Evolutionary conservation across 1,140 invertebrate species (phyloP).

Genomic region (Sesamia nonagrioides): DNA sequence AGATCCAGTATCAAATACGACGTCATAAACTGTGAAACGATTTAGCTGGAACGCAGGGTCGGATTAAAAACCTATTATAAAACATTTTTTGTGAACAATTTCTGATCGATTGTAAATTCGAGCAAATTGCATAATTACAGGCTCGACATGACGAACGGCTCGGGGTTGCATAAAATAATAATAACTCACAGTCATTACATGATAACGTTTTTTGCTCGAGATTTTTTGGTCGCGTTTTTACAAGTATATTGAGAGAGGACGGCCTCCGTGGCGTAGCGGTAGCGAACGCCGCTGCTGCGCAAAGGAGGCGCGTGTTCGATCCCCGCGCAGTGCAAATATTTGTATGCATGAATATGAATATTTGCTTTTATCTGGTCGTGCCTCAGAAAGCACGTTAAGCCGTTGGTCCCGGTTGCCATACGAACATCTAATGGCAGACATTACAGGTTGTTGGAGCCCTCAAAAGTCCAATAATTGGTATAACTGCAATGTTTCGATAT

Average conservation of each 20-base stretch:
- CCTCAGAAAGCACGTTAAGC: too few relatives aligned
- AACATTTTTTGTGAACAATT: constrained; percentile 63
- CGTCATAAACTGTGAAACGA: constrained; percentile 11
- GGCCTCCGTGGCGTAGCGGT: too few relatives aligned
- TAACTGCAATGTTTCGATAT: too few relatives aligned
- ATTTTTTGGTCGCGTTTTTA: neutral
- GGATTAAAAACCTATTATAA: constrained; percentile 71
- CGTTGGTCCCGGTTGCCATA: too few relatives aligned
- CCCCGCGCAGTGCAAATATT: too few relatives aligned
- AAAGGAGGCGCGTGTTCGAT: too few relatives aligned
- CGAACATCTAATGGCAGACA: too few relatives aligned
- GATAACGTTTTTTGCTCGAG: constrained; percentile 28
- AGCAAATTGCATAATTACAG: constrained; percentile 69
- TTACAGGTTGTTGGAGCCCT: too few relatives aligned
- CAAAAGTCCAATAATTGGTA: too few relatives aligned
- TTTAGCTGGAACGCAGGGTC: constrained; percentile 25
- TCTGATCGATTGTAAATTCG: constrained; percentile 65
- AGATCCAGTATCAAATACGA: constrained; percentile 27
- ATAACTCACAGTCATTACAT: constrained; percentile 26
- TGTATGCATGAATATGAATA: too few relatives aligned
- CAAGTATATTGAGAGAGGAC: neutral
- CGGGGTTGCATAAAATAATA: constrained; percentile 44
- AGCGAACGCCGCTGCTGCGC: too few relatives aligned
- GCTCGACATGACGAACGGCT: constrained; percentile 36
- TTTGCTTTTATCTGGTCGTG: too few relatives aligned